Conservation (phyloP, 2,113 vertebrate genomes). For the Upupa epops region DNA sequence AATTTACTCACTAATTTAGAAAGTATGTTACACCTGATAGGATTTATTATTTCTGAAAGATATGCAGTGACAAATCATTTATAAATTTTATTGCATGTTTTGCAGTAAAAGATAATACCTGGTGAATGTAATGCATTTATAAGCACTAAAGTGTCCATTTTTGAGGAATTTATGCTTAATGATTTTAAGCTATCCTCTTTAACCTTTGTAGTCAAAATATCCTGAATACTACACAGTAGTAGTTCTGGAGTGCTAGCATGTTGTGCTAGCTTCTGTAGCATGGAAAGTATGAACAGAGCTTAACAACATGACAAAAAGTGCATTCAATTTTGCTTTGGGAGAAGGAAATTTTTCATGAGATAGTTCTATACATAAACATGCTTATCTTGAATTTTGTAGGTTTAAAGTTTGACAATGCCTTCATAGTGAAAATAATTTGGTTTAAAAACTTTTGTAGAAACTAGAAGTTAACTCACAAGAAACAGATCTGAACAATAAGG, state of each 20-base stretch:
- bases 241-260: background rate
- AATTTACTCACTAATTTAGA: background rate
- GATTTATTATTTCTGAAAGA: background rate
- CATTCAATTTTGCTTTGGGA: background rate
- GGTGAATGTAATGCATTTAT: background rate
- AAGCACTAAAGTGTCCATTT: background rate
- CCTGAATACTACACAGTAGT: background rate
- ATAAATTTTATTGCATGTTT: background rate
- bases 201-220: background rate
- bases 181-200: background rate
- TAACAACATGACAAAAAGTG: background rate
- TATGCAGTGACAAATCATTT: rapidly evolving
- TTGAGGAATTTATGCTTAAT: too few relatives aligned
- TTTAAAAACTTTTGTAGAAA: background rate
- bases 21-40: background rate
- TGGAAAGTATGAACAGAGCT: background rate
- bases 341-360: background rate
- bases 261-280: background rate
- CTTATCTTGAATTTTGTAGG: background rate
- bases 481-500: background rate
- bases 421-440: background rate
- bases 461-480: background rate
- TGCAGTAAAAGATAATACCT: background rate
- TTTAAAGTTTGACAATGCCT: background rate
- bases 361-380: background rate